Conservation (phyloP, 2,797 vertebrate species). For the Lepilemur ruficaudatus region DNA sequence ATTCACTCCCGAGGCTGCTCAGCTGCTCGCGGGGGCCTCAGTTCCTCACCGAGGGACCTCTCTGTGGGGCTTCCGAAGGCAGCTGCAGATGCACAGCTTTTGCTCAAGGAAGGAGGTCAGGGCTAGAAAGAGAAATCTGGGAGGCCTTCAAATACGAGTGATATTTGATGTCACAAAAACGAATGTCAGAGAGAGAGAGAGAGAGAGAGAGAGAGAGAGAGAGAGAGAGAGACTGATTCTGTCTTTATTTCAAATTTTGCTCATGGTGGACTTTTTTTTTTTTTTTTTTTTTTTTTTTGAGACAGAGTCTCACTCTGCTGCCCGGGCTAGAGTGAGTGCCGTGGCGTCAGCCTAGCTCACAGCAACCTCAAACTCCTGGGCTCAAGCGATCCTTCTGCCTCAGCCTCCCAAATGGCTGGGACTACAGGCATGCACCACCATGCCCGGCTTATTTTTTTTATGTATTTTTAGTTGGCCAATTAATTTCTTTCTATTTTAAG, state of each 20-base stretch:
- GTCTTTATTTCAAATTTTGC: neutral
- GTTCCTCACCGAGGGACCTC: neutral
- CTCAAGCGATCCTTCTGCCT: too few species aligned
- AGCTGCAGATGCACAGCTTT: neutral
- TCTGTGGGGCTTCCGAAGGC: neutral
- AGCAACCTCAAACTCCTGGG: too few species aligned
- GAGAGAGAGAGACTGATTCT: neutral
- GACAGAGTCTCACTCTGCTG: too few species aligned
- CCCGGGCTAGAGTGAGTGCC: too few species aligned
- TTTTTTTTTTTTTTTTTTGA: too few species aligned
- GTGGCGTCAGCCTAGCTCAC: too few species aligned
- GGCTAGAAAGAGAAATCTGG: neutral
- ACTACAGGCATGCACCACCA: too few species aligned
- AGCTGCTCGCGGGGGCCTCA: neutral
- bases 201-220: neutral
- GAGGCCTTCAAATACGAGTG: neutral
- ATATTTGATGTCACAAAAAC: neutral
- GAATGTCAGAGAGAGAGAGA: neutral
- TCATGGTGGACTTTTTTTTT: too few species aligned
- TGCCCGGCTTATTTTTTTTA: too few species aligned
- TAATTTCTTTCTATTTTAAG: too few species aligned
- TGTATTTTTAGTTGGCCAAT: too few species aligned
- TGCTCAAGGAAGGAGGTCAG: neutral
- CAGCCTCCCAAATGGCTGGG: too few species aligned
- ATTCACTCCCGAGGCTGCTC: neutral